These are phyloP conservation scores for Artemia sinica DNA, from an alignment of 2,888 invertebrate species.

Conservation along the genomic window DNA sequence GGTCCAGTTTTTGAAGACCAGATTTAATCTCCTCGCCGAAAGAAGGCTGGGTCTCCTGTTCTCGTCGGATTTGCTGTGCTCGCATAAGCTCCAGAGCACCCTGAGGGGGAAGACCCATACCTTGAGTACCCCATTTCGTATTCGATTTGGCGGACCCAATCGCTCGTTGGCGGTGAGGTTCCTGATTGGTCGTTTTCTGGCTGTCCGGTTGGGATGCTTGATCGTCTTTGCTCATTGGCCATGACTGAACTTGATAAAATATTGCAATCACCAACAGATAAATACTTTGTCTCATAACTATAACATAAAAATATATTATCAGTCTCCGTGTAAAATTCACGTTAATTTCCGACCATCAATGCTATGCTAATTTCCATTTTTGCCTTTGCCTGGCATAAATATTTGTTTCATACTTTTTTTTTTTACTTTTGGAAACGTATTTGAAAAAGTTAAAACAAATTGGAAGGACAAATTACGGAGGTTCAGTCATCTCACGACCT, in stretches of 20 bases:
- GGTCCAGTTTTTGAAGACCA: background rate
- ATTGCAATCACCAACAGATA: background rate
- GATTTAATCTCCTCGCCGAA: conserved; percentile 13
- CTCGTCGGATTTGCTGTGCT: background rate
- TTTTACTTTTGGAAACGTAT: too few relatives aligned
- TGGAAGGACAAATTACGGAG: too few relatives aligned
- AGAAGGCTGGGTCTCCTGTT: conserved; percentile 9
- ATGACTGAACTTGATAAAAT: background rate
- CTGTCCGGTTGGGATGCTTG: background rate
- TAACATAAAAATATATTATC: background rate
- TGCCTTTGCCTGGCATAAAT: too few relatives aligned
- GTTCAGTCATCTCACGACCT: too few relatives aligned
- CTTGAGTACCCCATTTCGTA: background rate
- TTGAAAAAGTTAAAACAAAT: too few relatives aligned
- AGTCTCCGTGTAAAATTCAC: too few relatives aligned
- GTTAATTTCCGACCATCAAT: too few relatives aligned
- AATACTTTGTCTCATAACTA: background rate
- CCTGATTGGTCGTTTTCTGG: conserved; percentile 2
- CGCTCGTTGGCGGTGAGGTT: background rate
- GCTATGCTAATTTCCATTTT: too few relatives aligned
- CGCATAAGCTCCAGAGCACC: conserved; percentile 13
- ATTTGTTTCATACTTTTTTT: too few relatives aligned
- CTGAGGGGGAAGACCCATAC: conserved; percentile 11
- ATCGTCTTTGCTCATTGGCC: conserved; percentile 14
- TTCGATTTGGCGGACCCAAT: background rate